Conservation (phyloP, 1,140 invertebrate species). For the Bombus fervidus region DNA sequence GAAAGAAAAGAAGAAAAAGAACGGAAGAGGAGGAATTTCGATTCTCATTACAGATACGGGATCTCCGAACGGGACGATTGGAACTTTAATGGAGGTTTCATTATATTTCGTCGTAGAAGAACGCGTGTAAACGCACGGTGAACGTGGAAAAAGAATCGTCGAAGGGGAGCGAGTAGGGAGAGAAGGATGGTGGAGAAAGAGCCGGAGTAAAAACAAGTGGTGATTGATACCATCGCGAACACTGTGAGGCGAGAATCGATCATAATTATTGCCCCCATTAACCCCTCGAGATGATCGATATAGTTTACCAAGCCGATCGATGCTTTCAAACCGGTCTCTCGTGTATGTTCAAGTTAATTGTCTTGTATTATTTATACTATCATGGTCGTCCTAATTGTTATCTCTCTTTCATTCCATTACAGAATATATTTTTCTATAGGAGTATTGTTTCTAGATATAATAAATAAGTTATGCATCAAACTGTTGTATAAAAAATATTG, state of each 20-base stretch:
- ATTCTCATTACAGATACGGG: constrained; percentile 73
- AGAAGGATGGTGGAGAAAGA: constrained; percentile 41
- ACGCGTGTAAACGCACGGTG: constrained; percentile 18
- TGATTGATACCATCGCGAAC: constrained; percentile 61
- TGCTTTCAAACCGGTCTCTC: constrained; percentile 27
- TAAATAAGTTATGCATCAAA: neutral
- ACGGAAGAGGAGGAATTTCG: constrained; percentile 48
- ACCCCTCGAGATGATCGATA: constrained; percentile 51
- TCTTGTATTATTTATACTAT: neutral
- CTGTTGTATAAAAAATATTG: neutral
- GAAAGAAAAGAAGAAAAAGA: constrained; percentile 2
- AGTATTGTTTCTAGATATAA: neutral
- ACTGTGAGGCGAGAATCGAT: constrained; percentile 60
- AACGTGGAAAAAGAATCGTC: constrained; percentile 9
- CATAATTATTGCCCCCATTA: constrained; percentile 66
- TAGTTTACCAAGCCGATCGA: constrained; percentile 36
- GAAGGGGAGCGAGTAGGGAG: neutral
- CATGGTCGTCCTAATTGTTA: neutral
- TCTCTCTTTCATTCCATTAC: neutral
- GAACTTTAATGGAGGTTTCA: constrained; percentile 63
- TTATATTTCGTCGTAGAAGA: constrained; percentile 61
- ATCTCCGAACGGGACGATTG: constrained; percentile 57
- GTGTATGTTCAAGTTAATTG: neutral
- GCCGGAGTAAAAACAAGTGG: constrained; percentile 56
- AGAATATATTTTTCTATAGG: neutral